These are phyloP conservation scores for Lithobates pipiens DNA, from an alignment of 2,797 vertebrate genomes.

Conservation along the genomic window DNA sequence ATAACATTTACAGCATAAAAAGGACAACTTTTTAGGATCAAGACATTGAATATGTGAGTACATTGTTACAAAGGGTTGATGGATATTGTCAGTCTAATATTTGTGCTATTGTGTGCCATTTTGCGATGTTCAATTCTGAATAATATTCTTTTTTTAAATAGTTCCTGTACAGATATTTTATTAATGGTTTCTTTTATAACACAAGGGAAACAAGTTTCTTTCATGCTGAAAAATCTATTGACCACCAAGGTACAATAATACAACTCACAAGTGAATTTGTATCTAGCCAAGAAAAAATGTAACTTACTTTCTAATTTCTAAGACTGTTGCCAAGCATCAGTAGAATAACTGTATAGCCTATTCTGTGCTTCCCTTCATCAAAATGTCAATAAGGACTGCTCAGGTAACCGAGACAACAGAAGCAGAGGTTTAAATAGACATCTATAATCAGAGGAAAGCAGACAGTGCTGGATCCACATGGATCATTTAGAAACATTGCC, in stretches of 20 bases:
- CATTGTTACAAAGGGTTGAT: too few species aligned
- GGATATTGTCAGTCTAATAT: neutral
- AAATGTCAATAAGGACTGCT: constrained; percentile 72
- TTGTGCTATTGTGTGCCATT: neutral
- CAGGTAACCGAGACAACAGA: constrained; percentile 69
- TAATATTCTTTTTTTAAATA: neutral
- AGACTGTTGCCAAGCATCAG: constrained; percentile 62
- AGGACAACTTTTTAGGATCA: too few species aligned
- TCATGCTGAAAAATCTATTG: neutral
- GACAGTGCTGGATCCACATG: constrained; percentile 67
- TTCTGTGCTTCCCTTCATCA: constrained; percentile 70
- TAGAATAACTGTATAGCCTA: constrained; percentile 66
- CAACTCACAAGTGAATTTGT: neutral
- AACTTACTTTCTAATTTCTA: neutral
- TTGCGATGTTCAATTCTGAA: too few species aligned
- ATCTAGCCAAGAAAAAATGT: neutral
- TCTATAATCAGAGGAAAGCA: constrained; percentile 71
- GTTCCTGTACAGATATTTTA: neutral
- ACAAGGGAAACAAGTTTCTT: neutral
- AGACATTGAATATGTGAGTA: too few species aligned
- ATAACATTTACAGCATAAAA: too few species aligned
- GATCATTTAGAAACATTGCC: constrained; percentile 70
- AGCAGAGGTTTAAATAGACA: constrained; percentile 71
- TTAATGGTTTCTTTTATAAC: neutral
- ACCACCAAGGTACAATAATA: neutral